These are phyloP conservation scores for Bolinopsis microptera DNA, from an alignment of 37 sponge, comb jelly and placozoan genomes.

Conservation along the genomic window DNA sequence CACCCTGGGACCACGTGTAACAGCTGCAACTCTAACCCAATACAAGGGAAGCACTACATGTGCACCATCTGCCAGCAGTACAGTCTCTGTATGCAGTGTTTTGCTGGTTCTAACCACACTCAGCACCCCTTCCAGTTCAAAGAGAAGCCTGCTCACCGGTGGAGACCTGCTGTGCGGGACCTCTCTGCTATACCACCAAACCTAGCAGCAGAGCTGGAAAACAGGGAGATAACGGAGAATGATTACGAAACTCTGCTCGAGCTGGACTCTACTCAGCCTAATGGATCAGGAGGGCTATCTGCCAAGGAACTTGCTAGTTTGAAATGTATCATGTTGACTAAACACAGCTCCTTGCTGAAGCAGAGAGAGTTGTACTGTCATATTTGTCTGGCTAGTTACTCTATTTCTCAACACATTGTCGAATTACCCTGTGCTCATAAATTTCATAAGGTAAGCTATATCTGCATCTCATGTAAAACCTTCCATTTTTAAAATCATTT, in stretches of 20 bases:
- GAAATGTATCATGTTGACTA: conserved; percentile 55
- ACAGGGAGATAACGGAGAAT: conserved; percentile 76
- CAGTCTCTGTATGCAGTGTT: conserved; percentile 77
- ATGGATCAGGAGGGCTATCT: conserved; percentile 27
- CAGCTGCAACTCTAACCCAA: conserved; percentile 73
- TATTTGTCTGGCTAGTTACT: conserved; percentile 23
- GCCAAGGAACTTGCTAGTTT: conserved; percentile 6
- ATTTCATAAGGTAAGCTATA: conserved; percentile 55
- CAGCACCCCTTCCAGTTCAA: conserved; percentile 71
- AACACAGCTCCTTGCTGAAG: conserved; percentile 22
- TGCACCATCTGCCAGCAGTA: conserved; percentile 72
- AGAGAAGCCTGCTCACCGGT: conserved; percentile 65
- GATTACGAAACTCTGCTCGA: conserved; percentile 87
- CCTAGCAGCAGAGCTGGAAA: conserved; percentile 72
- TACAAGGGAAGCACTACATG: conserved; percentile 76
- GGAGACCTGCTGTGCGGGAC: conserved; percentile 65
- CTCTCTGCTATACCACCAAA: conserved; percentile 69
- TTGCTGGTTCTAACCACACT: conserved; percentile 67
- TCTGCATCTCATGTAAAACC: too few species aligned
- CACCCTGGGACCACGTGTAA: conserved; percentile 74
- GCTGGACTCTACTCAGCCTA: conserved; percentile 70
- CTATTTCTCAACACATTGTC: conserved; percentile 39
- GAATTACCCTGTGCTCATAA: conserved; percentile 49
- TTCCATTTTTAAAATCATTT: too few species aligned
- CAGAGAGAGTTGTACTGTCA: conserved; percentile 34